Evolutionary conservation across 2,113 vertebrate species (phyloP), one percentile per base, ranked within the genome.

Genomic region (Oceanites oceanicus): DNA sequence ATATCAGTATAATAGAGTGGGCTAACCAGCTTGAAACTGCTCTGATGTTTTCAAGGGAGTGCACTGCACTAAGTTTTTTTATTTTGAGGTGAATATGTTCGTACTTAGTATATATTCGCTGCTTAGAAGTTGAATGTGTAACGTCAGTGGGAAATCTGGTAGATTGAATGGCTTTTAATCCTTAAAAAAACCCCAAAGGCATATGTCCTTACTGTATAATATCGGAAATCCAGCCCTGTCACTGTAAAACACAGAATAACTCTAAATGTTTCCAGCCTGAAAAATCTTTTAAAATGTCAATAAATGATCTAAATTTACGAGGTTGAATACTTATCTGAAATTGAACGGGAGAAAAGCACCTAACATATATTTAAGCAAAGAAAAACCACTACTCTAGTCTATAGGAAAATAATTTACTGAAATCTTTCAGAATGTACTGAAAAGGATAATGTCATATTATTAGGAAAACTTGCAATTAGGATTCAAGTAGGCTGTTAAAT

Each of bases 401-500:
- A 15, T 36, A 84, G 1, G 30, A 86, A 63, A 92, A 71, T 52
- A 76, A 79, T 58, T 32, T 93, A 73, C 17, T 71, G 92, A 72
- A 72, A 40, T 85, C 49, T 86, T 96, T 94, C 63, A 84, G 67
- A 86, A 67, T 78, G 45, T 77, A 21, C 14, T 73, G 58, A 85
- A 88, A 81, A 93, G 12, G 34, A 53, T 90, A 94, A 90, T 93
- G 45, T 55, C 61, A 10, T 68, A 45, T 86, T 87, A 85, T 91
- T 86, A 95, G 27, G 32, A 88, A 94, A 40, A 47, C 50, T 82
- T 96, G 70, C 50, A 40, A 34, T 92, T 95, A 86, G 56, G 56
- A 36, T 82, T 93, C 77, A 88, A 74, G 70, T 91, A 94, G 80
- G 83, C 53, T 93, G 88, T 76, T 95, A 70, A 45, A 94, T 87